Base-by-base conservation (phyloP, 2,888 invertebrate species). In the Spatulosminthurus flaviceps region DNA sequence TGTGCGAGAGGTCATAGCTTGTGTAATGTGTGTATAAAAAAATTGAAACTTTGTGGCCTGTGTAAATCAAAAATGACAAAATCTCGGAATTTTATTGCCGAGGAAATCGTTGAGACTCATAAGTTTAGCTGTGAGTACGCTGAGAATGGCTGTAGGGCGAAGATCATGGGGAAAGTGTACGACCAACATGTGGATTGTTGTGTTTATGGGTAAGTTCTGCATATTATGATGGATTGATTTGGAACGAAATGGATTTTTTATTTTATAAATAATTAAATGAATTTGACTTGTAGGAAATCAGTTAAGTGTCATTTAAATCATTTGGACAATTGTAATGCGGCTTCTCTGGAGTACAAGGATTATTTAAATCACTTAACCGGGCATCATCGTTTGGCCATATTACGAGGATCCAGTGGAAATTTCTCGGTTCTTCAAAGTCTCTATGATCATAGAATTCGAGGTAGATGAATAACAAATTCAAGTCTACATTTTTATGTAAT, bases 11-110 rank as follows among this genome's bases (percentile, higher is more conserved):
- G 51, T 19, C 51, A 51, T 19, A 51, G 51, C 16, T 5, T 51
- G 2, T 51, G 51, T n/a, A 51, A 51, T 51, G 51, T 11, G 2
- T 51, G 51, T 51, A 5, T 5, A 19, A 51, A 9, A 19, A 51
- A 51, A 51, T 51, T 5, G 51, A 51, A 51, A 16, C 16, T 11
- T 19, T 51, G 51, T 51, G 51, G 51, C 7, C 16, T 51, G 16
- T 51, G 51, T 19, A 51, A 51, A 19, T 2, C 7, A 2, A 4
- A 51, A 19, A 51, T 51, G 51, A 51, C 51, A 1, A n/a, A 51
- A 11, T 51, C 51, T n/a, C 16, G 51, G 51, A 51, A 51, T 51
- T 51, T 51, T n/a, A 51, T 51, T 51, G 51, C 51, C 9, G 51
- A 51, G 16, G 51, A 51, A 16, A 13, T 51, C 51, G 51, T 51